phyloP scores from a whole-genome alignment of 2,888 invertebrate species.

The Miltochrista miniata region DNA sequence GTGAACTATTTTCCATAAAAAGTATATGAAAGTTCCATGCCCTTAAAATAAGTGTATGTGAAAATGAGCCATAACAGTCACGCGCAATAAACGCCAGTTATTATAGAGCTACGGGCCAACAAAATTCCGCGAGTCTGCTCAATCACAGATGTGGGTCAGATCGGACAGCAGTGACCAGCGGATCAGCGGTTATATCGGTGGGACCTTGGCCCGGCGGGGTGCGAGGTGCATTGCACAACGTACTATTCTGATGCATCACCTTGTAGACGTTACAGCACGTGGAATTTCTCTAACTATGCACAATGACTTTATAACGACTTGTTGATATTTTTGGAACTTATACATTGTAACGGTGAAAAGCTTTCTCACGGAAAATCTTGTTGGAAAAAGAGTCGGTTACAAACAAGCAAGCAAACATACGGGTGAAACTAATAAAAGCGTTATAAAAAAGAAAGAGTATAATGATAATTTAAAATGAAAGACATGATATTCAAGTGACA shows the following conservation, averaged over 20 bases:
- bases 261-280: constrained; percentile 47
- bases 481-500: no score
- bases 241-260: constrained; percentile 66
- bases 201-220: constrained; percentile 57
- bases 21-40: no score
- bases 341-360: no score
- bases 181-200: constrained; percentile 44
- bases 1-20: no score
- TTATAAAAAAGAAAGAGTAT: no score
- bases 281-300: constrained; percentile 16
- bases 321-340: background rate
- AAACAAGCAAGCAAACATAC: no score
- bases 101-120: background rate
- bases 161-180: constrained; percentile 33
- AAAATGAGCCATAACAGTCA: no score
- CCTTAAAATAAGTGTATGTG: no score
- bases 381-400: no score
- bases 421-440: no score
- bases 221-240: constrained; percentile 54
- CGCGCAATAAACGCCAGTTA: background rate
- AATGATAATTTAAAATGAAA: no score
- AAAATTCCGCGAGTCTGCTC: constrained; percentile 9
- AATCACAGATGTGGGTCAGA: constrained; percentile 35
- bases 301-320: constrained; percentile 6
- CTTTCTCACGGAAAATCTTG: no score